Evolutionary conservation across 1,140 invertebrate genomes (phyloP).

Genomic region (Halyomorpha halys): DNA sequence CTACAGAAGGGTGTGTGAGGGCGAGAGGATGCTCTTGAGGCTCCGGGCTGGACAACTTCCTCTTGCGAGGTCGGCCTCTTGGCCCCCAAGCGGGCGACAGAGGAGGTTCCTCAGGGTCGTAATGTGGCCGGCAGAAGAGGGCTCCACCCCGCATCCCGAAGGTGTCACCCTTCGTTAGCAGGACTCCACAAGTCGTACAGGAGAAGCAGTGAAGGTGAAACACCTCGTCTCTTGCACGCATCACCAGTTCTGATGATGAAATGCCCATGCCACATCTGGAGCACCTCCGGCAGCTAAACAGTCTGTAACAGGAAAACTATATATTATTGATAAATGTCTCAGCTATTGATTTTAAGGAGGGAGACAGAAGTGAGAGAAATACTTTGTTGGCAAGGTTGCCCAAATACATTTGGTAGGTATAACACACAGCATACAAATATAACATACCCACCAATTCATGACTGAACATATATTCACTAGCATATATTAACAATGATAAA

Average conservation of each 20-base stretch:
- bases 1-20: conserved; percentile 20
- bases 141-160: conserved; percentile 61
- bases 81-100: conserved; percentile 46
- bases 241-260: conserved; percentile 81
- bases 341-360: too few species aligned
- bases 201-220: conserved; percentile 88
- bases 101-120: conserved; percentile 45
- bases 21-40: conserved; percentile 31
- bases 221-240: conserved; percentile 76
- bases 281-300: conserved; percentile 71
- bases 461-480: too few species aligned
- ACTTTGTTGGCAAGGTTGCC: too few species aligned
- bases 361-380: too few species aligned
- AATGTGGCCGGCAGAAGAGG: conserved; percentile 49
- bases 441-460: too few species aligned
- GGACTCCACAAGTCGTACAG: conserved; percentile 69
- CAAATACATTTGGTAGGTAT: too few species aligned
- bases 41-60: conserved; percentile 50
- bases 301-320: conserved; percentile 40
- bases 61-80: conserved; percentile 74
- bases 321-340: too few species aligned
- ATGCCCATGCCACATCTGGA: conserved; percentile 73
- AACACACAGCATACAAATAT: too few species aligned
- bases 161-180: conserved; percentile 72
- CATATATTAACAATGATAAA: too few species aligned